Evolutionary conservation across 2,888 invertebrate genomes (phyloP), one percentile per base, ranked within the genome.

Genomic region (Poecilobothrus nobilitatus): DNA sequence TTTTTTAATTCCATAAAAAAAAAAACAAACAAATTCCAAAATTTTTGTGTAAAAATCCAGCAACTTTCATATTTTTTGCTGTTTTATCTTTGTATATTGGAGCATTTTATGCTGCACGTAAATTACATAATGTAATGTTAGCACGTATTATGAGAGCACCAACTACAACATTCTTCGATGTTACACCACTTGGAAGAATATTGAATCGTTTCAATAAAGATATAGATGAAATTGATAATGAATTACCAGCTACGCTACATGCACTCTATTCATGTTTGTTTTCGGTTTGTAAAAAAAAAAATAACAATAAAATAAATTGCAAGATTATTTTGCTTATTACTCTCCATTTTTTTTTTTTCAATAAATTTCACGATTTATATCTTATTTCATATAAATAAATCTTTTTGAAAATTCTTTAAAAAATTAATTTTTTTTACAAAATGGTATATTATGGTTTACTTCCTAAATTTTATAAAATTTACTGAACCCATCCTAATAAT

Each of bases 161-260:
- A 66, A 72, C 78, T 71, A 85, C 87, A 83, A 84, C 85, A 73
- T 90, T 90, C 83, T 90, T 90, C 81, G 89, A 90, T 79, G 83
- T 86, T 73, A 87, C 88, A 73, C 90, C 90, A 9, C 76, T 84
- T 72, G 90, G 90, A 76, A 84, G 90, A 76, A 84, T 90, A 74
- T 82, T 90, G 68, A 87, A 88, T 81, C 85, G 88, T 74, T 88
- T 89, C 79, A 86, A 87, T 74, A 87, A 86, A 82, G 90, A 90
- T 80, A 82, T 88, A 76, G 86, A 87, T 76, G 85, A 85, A 73
- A 78, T 89, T 75, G 89, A 90, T 81, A 85, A 85, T 75, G 83
- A 85, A 73, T 81, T 89, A 72, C 87, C 88, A 71, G 78, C 78
- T 72, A 84, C 84, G 71, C 73, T 85, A 75, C 83, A 84, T 72